These are phyloP conservation scores for Euclidia mi DNA, from an alignment of 2,888 invertebrate genomes.

Conservation along the genomic window DNA sequence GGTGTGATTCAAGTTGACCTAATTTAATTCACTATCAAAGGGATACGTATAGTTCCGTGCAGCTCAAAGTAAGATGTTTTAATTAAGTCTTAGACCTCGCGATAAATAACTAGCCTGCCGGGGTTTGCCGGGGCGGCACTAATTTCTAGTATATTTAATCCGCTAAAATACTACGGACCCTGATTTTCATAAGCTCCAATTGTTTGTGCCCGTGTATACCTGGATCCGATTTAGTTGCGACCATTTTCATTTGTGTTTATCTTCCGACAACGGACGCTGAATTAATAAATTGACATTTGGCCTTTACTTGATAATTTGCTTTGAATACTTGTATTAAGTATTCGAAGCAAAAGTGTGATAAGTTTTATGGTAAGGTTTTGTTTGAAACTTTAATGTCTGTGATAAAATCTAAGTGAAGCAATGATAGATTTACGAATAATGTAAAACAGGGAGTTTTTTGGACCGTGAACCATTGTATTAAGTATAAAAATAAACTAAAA, in stretches of 20 bases:
- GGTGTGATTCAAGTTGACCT: conserved; percentile 63
- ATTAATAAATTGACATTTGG: conserved; percentile 73
- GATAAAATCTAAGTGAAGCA: no score
- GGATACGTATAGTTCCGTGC: conserved; percentile 73
- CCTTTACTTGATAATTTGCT: conserved; percentile 64
- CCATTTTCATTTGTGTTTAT: conserved; percentile 82
- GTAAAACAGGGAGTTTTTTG: no score
- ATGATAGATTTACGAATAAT: no score
- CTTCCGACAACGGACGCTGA: conserved; percentile 73
- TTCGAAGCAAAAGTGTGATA: no score
- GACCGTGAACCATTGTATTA: no score
- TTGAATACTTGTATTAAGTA: conserved; percentile 28
- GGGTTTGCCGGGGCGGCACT: conserved; percentile 78
- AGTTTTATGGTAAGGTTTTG: neutral
- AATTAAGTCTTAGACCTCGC: conserved; percentile 88
- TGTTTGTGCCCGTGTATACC: conserved; percentile 83
- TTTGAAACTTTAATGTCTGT: no score
- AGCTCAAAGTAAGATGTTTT: conserved; percentile 87
- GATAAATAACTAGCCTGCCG: conserved; percentile 84
- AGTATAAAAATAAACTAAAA: no score
- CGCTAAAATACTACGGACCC: conserved; percentile 85
- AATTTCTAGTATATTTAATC: conserved; percentile 89
- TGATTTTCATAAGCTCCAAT: conserved; percentile 89
- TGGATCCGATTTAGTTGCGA: conserved; percentile 82
- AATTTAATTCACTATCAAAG: conserved; percentile 78